Evolutionary conservation across 1,140 invertebrate genomes (phyloP), one percentile per base, ranked within the genome.

Genomic region (Zophobas atratus): DNA sequence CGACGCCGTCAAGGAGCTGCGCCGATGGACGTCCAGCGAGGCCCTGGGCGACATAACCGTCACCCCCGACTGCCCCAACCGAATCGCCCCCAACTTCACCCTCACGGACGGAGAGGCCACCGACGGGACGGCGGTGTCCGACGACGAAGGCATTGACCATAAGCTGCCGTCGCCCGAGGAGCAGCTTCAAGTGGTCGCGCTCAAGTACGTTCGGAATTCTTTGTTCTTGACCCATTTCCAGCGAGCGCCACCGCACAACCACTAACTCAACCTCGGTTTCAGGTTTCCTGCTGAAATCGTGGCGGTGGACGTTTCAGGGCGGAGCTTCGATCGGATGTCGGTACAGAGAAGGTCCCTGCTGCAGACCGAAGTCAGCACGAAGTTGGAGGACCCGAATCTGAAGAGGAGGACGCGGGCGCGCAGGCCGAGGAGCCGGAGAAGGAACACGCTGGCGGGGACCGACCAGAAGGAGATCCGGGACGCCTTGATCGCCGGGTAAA

Each of bases 371-470:
- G 60, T 81, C 5, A 81, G 84, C 55, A 84, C 82, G 49, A 88
- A 89, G 80, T 88, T 89, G 43, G 89, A 90, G 84, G 82, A 79
- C 63, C 76, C 72, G 43, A 80, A 89, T 6, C 90, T 93, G 33
- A 92, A 92, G 84, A 88, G 93, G 84, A 88, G 93, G 81, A 93
- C 92, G n/a, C 89, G 93, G 78, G 91, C 91, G 46, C 89, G 93
- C 77, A 93, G 93, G 87, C 91, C 93, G 75, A 89, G 94, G 80
- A 93, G 92, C 86, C 95, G 95, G 88, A 56, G 95, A 90, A 90
- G 95, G 86, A 97, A 96, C 86, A 97, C 95, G 81, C 95, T 97
- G 84, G 95, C 95, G 80, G 95, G 95, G 82, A 95, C 93, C 79
- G 94, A 95, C 90, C 92, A 94, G 83, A 95, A 94, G 88, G 94